Evolutionary conservation across 2,888 invertebrate species (phyloP).

Genomic region (Dryocosmus kuriphilus): DNA sequence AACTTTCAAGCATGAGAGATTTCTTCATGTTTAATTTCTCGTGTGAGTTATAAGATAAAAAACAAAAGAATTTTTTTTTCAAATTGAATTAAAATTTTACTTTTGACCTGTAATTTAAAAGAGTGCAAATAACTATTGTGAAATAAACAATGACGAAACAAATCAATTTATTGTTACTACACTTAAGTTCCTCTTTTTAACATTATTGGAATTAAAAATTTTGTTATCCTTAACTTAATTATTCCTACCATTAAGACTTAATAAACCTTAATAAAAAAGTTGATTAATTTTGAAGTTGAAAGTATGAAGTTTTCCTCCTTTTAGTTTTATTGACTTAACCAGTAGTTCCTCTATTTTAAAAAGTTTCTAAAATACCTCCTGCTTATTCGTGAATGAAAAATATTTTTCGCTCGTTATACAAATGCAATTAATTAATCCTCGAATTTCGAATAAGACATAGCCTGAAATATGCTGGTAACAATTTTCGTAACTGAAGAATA

Average conservation of each 20-base stretch:
- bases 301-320: not conserved
- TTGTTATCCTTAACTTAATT: too few relatives aligned
- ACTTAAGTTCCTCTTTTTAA: too few relatives aligned
- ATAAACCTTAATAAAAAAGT: not conserved
- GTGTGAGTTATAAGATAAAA: too few relatives aligned
- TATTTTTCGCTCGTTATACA: not conserved
- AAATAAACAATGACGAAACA: not conserved
- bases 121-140: not conserved
- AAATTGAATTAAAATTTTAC: too few relatives aligned
- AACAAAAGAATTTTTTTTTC: too few relatives aligned
- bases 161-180: too few relatives aligned
- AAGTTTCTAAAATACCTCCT: slow-evolving; percentile 3
- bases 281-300: not conserved
- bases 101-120: too few relatives aligned
- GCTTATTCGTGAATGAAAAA: not conserved
- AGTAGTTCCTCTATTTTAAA: not conserved
- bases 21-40: too few relatives aligned
- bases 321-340: not conserved
- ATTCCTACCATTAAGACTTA: too few relatives aligned
- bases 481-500: slow-evolving; percentile 25
- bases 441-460: not conserved
- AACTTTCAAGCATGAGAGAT: too few relatives aligned
- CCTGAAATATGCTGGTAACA: not conserved
- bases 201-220: too few relatives aligned
- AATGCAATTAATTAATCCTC: not conserved